Conservation (phyloP, 2,113 vertebrate genomes). For the Tachysurus vachellii region DNA sequence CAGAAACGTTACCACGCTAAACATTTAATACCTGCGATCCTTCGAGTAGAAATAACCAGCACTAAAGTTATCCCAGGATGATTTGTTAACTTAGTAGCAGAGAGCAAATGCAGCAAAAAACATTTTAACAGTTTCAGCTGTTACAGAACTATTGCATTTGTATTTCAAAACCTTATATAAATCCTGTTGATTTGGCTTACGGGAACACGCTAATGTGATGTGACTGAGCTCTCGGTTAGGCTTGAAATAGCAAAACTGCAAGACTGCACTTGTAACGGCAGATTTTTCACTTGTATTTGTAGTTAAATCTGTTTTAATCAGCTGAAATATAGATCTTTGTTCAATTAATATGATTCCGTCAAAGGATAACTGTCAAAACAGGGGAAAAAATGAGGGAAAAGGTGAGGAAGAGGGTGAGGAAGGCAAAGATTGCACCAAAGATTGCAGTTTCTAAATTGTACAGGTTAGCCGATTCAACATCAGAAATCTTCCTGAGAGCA, state of each 20-base stretch:
- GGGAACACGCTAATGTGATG: not conserved
- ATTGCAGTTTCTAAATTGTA: not conserved
- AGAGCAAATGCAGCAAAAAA: not conserved
- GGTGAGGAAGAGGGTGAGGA: not conserved
- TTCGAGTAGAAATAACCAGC: not conserved
- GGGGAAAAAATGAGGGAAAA: not conserved
- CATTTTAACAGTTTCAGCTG: not conserved
- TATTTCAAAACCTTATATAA: not conserved
- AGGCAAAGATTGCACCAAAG: not conserved
- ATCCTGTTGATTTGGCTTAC: not conserved
- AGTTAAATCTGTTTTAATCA: not conserved
- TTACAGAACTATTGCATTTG: constrained; percentile 1
- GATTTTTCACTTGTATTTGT: not conserved
- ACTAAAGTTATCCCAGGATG: not conserved
- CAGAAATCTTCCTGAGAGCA: not conserved
- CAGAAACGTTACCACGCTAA: not conserved
- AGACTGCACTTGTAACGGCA: not conserved
- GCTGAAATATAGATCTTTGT: not conserved
- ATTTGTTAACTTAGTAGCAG: not conserved
- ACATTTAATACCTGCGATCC: not conserved
- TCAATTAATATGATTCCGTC: not conserved
- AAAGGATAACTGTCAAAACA: not conserved
- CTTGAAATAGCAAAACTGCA: not conserved
- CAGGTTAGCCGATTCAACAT: not conserved
- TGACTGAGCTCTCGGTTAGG: not conserved